Evolutionary conservation across 1,140 invertebrate genomes (phyloP).

Genomic region (Metaphire vulgaris): DNA sequence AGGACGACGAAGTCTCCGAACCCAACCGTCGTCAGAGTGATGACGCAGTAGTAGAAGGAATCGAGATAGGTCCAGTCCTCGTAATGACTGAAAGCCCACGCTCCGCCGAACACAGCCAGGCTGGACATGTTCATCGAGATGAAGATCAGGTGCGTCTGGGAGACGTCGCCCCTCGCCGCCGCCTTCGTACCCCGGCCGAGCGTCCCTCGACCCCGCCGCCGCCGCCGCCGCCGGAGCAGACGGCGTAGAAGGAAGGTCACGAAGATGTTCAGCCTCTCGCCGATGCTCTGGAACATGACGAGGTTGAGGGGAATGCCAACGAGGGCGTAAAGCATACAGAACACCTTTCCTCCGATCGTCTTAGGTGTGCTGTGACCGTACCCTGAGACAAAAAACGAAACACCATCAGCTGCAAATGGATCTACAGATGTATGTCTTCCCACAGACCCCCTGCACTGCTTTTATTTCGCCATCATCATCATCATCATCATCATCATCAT

Average conservation of each 20-base stretch:
- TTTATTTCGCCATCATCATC: slow-evolving; percentile 1
- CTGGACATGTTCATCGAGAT: slow-evolving; percentile 90
- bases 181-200: no score
- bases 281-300: slow-evolving; percentile 54
- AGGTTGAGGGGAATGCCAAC: slow-evolving; percentile 49
- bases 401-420: no score
- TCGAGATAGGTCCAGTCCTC: slow-evolving; percentile 98
- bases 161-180: no score
- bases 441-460: no score
- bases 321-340: slow-evolving; percentile 52
- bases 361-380: slow-evolving; percentile 56
- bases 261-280: slow-evolving; percentile 52
- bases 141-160: slow-evolving; percentile 93
- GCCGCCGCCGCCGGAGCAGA: no score
- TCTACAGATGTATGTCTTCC: no score
- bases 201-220: slow-evolving; percentile 43
- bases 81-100: slow-evolving; percentile 87
- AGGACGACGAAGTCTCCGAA: slow-evolving; percentile 63
- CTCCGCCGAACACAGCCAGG: slow-evolving; percentile 89
- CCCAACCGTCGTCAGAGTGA: no score
- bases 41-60: no score
- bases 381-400: no score
- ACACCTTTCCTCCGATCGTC: slow-evolving; percentile 50
- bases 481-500: no score
- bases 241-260: slow-evolving; percentile 47